Evolutionary conservation across 2,113 vertebrate genomes (phyloP).

Genomic region (Aphyosemion australe): DNA sequence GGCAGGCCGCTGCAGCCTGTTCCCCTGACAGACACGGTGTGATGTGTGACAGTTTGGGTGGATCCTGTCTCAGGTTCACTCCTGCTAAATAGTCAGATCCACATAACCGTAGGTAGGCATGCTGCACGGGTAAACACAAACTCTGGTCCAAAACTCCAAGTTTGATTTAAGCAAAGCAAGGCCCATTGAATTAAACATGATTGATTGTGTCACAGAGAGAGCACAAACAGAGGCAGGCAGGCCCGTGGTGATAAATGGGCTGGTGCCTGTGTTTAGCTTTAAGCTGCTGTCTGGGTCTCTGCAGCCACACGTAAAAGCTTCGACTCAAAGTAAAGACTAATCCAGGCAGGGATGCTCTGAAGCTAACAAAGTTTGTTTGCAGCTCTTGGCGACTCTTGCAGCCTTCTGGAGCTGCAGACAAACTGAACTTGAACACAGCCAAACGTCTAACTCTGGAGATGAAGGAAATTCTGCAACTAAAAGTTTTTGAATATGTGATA

Average conservation of each 20-base stretch:
- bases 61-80: conserved; percentile 84
- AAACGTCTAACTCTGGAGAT: not conserved
- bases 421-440: not conserved
- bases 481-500: too few species aligned
- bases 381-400: not conserved
- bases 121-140: conserved; percentile 54
- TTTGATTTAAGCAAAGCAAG: conserved; percentile 56
- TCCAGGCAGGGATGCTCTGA: not conserved
- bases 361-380: conserved; percentile 9
- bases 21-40: conserved; percentile 73
- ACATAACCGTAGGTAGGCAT: conserved; percentile 70
- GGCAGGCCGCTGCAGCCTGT: conserved; percentile 81
- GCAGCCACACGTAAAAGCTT: conserved; percentile 33
- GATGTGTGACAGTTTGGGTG: conserved; percentile 82
- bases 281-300: conserved; percentile 32
- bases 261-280: conserved; percentile 45
- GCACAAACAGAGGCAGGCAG: conserved; percentile 39
- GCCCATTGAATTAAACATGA: conserved; percentile 66
- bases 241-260: conserved; percentile 54
- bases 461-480: not conserved
- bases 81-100: conserved; percentile 81
- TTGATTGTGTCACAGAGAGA: conserved; percentile 50
- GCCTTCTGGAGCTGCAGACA: not conserved
- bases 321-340: conserved; percentile 35
- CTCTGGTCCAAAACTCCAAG: conserved; percentile 52